These are phyloP conservation scores for Pteronotus mesoamericanus DNA, from an alignment of 2,797 vertebrate genomes.

Conservation along the genomic window DNA sequence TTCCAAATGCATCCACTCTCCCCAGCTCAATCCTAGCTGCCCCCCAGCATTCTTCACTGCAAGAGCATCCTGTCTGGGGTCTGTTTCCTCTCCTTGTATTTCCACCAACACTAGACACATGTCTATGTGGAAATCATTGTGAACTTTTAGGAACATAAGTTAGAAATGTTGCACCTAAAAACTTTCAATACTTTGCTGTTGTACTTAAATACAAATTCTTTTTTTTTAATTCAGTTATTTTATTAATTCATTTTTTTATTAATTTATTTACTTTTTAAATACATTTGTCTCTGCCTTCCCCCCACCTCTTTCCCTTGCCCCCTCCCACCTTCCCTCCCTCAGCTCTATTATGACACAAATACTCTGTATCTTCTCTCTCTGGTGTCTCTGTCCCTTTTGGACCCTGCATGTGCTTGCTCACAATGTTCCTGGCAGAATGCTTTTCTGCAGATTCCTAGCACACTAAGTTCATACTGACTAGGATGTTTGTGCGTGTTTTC, in stretches of 20 bases:
- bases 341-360: not conserved
- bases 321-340: too few species aligned
- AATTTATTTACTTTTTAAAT: too few species aligned
- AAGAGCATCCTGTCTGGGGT: not conserved
- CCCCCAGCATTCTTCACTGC: not conserved
- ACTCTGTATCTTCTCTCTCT: not conserved
- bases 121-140: not conserved
- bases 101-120: not conserved
- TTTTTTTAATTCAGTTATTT: too few species aligned
- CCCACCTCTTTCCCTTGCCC: too few species aligned
- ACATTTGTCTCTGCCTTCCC: too few species aligned
- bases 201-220: not conserved
- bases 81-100: not conserved
- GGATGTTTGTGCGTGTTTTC: not conserved
- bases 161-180: not conserved
- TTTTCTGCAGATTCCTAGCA: not conserved
- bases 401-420: not conserved
- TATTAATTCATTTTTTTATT: too few species aligned
- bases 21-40: not conserved
- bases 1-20: not conserved
- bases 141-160: not conserved
- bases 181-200: not conserved
- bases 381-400: not conserved
- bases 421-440: not conserved
- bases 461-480: not conserved